Evolutionary conservation across 2,888 invertebrate genomes (phyloP), one percentile per base, ranked within the genome.

Genomic region (Junonia oenone): DNA sequence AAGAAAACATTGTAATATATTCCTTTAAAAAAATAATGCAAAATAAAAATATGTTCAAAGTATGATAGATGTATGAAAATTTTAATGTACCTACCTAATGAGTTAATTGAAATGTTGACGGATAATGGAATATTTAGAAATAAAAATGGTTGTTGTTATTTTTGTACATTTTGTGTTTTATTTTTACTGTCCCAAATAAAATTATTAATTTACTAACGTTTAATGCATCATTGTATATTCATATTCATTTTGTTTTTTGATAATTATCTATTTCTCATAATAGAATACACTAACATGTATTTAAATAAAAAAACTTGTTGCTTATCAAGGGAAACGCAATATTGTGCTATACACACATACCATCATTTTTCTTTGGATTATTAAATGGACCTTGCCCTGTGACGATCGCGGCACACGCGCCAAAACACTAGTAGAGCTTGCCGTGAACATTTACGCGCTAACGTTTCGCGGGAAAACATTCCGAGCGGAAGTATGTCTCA

Each of bases 321-420:
- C n/a, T n/a, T n/a, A n/a, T 33, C n/a, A 33, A 33, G 11, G n/a
- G n/a, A 31, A 33, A 33, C 31, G 11, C 31, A 33, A 33, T 33
- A 33, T 11, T 31, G 11, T 11, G 11, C n/a, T 33, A n/a, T n/a
- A 0, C 11, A 33, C 47, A 27, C 15, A 17, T 55, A 27, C 6
- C 49, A 51, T 55, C 33, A 27, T 52, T 40, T 43, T 43, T 43
- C 38, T 51, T 51, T 26, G 45, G 54, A 61, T 56, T 64, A 59
- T 55, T 54, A 53, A 65, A 65, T 82, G 87, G 83, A 88, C 89
- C 81, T 85, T 88, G 88, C 73, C 76, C 87, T 67, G 45, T 68
- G 69, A 67, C 65, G 66, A 49, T 50, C 57, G 67, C 64, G 63
- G 62, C 63, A 74, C 69, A 64, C 76, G 79, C 79, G 83, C 86